Conservation (phyloP, 2,113 vertebrate species). For the Heteronetta atricapilla region DNA sequence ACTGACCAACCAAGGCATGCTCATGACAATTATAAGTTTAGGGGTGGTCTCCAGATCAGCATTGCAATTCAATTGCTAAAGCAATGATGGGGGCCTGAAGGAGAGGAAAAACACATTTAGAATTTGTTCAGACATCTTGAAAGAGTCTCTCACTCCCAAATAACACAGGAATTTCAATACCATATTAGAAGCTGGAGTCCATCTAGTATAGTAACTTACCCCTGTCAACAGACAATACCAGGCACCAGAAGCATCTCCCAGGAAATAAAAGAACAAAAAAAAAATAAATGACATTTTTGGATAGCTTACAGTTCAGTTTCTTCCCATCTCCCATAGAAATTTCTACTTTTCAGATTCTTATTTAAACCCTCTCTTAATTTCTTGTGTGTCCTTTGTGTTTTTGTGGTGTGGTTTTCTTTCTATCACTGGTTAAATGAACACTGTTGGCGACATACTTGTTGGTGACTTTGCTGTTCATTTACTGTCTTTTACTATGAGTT, state of each 20-base stretch:
- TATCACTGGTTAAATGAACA: background rate
- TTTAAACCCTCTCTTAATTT: background rate
- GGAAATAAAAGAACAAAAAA: background rate
- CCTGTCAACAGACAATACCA: background rate
- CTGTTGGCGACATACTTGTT: fast-evolving
- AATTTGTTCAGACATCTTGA: background rate
- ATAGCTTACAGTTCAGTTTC: background rate
- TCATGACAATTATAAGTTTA: background rate
- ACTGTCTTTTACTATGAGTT: background rate
- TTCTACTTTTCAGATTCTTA: background rate
- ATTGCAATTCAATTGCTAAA: background rate
- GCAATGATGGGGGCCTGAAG: background rate
- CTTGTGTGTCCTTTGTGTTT: background rate
- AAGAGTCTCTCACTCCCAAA: background rate
- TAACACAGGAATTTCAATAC: background rate
- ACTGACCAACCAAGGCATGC: fast-evolving
- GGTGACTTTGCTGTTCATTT: background rate
- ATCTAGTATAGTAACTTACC: background rate
- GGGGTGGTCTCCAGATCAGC: background rate
- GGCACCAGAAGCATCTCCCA: background rate
- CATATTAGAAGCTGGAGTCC: background rate
- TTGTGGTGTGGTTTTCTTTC: background rate
- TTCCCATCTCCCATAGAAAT: background rate
- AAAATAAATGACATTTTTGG: background rate
- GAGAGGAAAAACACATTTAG: background rate